Base-by-base conservation (phyloP, 2,888 invertebrate species). In the Scaptomyza reducta region DNA sequence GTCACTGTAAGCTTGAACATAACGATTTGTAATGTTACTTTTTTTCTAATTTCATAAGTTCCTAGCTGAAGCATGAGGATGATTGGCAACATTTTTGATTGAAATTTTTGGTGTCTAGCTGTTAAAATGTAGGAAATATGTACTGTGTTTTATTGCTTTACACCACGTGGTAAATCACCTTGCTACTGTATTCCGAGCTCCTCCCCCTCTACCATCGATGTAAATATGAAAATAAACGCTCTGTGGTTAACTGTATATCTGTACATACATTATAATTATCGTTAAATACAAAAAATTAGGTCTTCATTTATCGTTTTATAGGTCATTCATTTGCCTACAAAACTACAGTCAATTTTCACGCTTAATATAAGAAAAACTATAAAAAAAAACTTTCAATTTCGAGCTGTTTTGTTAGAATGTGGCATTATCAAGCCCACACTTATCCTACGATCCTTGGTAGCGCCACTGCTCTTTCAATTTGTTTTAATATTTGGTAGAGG, bases 261-360 rank as follows among this genome's bases (percentile, higher is more conserved):
- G 73, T 45, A 71, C 57, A 74, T 62, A 55, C 50, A 54, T 58
- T 70, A 60, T 63, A 59, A 61, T 65, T 75, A 64, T 54, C 47
- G 50, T 71, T 55, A 55, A 55, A 59, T 66, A 72, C 44, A 67
- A 63, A 56, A 71, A 51, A 54, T 49, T 27, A 46, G 22, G 41
- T 38, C 46, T 50, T 54, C 44, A 62, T 51, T 61, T 29, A 18
- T 38, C 45, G 42, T 46, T 55, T 58, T 49, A 46, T 58, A 53
- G 45, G n/a, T 41, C 29, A 41, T n/a, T 41, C 11, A n/a, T 6
- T 6, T 27, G 29, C 25, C 35, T 41, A 59, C 29, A 63, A 35
- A 57, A 70, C 33, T 41, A 58, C 57, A 57, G 64, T 70, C 45
- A 55, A 29, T 22, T 27, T 27, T 35, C 14, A 25, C 50, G 27